Evolutionary conservation across 2,888 invertebrate genomes (phyloP), one percentile per base, ranked within the genome.

Genomic region (Hydriomena furcata): DNA sequence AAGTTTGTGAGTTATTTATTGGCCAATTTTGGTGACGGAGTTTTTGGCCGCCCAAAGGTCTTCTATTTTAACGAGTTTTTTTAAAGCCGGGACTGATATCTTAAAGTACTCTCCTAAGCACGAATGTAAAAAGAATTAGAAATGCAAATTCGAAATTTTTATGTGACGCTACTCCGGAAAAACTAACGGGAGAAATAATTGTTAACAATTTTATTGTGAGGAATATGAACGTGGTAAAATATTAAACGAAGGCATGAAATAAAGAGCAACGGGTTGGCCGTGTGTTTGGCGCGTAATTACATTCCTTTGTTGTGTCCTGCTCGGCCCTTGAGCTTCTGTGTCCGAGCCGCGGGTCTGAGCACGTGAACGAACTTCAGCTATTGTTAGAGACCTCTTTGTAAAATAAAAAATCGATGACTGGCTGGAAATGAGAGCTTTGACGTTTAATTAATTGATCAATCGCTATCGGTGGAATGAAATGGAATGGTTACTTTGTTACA

Each of bases 241-340:
- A 49, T 25, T 52, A 53, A 60, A 55, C 41, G 35, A 37, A 32
- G 34, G 41, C 44, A 44, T 55, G 46, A 56, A 44, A 59, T 55
- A 55, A 53, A 69, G 70, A 79, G 73, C 75, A 78, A 74, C 74
- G 65, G 63, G 61, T 52, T 52, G 41, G 36, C 68, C 72, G 68
- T 80, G 82, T 68, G 65, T 68, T 71, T 75, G 82, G 75, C 76
- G 79, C 71, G 82, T 83, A 85, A 85, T 85, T 85, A 86, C 79
- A 81, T 83, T 82, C 81, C 78, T 82, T 85, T 84, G 81, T 81
- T 69, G 65, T 65, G 65, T 60, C 59, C 59, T 65, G 65, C 58
- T 61, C 57, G 45, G 38, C 54, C 32, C 46, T 46, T 32, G 60
- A 31, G 51, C 53, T 63, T 52, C 31, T 27, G 23, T 17, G 57